phyloP scores from a whole-genome alignment of 2,888 invertebrate species.

The Cantharis rufa region DNA sequence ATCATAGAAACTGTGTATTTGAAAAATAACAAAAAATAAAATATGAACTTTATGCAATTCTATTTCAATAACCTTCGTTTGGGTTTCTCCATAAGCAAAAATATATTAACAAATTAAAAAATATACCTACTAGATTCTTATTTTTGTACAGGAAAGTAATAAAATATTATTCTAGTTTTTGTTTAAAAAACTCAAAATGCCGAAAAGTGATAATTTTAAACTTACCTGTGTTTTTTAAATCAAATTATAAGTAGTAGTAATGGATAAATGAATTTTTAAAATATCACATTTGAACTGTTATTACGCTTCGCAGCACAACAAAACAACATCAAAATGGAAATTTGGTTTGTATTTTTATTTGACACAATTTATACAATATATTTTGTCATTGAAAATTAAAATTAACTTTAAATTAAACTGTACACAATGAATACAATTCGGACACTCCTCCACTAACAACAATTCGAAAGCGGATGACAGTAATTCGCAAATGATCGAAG shows the following conservation, averaged over 20 bases:
- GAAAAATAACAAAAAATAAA: not conserved
- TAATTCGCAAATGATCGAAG: conserved; percentile 23
- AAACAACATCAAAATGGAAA: not conserved
- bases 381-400: not conserved
- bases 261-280: not conserved
- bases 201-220: not conserved
- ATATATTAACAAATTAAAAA: not conserved
- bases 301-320: not conserved
- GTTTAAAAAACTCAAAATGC: not conserved
- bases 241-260: not conserved
- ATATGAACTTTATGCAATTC: not conserved
- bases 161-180: not conserved
- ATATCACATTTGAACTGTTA: not conserved
- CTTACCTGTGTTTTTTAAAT: not conserved
- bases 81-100: not conserved
- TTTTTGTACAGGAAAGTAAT: not conserved
- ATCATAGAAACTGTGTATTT: not conserved
- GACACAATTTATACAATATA: not conserved
- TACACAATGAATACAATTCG: conserved; percentile 21
- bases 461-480: conserved; percentile 31
- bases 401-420: conserved; percentile 15
- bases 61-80: not conserved
- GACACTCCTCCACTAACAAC: conserved; percentile 24
- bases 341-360: not conserved
- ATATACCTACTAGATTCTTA: not conserved